Percentiles rank a stretch among this genome's conserved stretches.
Conservation (phyloP, 2,888 invertebrate species). For the Hirudinaria manillensis region DNA sequence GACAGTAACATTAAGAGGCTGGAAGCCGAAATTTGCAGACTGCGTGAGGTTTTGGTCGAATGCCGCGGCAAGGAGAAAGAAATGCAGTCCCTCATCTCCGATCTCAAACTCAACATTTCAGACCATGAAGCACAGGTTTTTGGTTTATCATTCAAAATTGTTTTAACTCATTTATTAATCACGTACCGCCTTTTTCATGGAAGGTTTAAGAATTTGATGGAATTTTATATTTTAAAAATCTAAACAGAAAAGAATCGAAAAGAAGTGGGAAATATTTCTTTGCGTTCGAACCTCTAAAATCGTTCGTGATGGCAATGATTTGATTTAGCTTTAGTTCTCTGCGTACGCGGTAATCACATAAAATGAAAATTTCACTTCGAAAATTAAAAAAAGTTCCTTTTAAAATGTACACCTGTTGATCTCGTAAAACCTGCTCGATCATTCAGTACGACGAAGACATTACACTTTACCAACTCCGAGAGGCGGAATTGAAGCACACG, state of each 20-base stretch:
- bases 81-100: slow-evolving; percentile 34
- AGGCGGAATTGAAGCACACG: slow-evolving; percentile 23
- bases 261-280: too few relatives aligned
- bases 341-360: too few relatives aligned
- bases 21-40: slow-evolving; percentile 28
- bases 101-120: slow-evolving; percentile 29
- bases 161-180: not conserved
- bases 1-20: slow-evolving; percentile 29
- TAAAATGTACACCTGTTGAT: too few relatives aligned
- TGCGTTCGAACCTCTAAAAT: not conserved
- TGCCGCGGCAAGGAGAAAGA: slow-evolving; percentile 32
- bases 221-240: not conserved
- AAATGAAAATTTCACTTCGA: too few relatives aligned
- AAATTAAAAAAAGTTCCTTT: too few relatives aligned
- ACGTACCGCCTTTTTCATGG: not conserved
- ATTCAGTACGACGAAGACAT: slow-evolving; percentile 32
- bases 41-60: slow-evolving; percentile 32
- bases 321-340: not conserved
- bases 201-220: not conserved
- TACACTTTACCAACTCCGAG: slow-evolving; percentile 27
- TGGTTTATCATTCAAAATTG: not conserved
- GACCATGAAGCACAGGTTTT: slow-evolving; percentile 31
- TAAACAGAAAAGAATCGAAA: too few relatives aligned
- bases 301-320: not conserved
- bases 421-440: too few relatives aligned